phyloP scores from a whole-genome alignment of 2,113 vertebrate species.

The Platycercus adscitus region DNA sequence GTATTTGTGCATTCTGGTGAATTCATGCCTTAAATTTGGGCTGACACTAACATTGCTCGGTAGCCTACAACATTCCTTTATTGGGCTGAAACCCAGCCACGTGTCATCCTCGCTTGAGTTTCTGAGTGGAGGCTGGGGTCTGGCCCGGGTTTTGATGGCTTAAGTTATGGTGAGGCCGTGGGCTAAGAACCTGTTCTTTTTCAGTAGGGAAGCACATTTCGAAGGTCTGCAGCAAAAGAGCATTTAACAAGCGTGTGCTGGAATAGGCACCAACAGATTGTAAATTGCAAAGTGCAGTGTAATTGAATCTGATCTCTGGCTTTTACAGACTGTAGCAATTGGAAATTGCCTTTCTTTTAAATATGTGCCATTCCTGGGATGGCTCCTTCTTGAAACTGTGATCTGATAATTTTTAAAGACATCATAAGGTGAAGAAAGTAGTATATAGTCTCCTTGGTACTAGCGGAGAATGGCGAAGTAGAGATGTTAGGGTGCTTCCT shows the following conservation, averaged over 20 bases:
- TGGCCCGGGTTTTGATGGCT: neutral
- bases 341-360: conserved; percentile 47
- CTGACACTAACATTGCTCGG: neutral
- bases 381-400: neutral
- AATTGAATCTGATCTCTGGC: conserved; percentile 61
- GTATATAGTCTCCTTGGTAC: neutral
- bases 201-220: conserved; percentile 16
- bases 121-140: neutral
- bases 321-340: conserved; percentile 35
- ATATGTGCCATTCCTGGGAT: neutral
- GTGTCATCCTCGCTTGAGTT: neutral
- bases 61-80: neutral
- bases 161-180: neutral
- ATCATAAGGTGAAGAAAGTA: neutral
- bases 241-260: conserved; percentile 36
- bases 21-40: neutral
- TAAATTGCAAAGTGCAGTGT: conserved; percentile 45
- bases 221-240: conserved; percentile 28
- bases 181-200: neutral
- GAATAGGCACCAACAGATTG: conserved; percentile 51
- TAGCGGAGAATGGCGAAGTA: neutral
- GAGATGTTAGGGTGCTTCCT: neutral
- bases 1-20: neutral
- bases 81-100: neutral
- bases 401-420: neutral